phyloP scores from a whole-genome alignment of 2,888 invertebrate species.

The Spilosoma lubricipeda region DNA sequence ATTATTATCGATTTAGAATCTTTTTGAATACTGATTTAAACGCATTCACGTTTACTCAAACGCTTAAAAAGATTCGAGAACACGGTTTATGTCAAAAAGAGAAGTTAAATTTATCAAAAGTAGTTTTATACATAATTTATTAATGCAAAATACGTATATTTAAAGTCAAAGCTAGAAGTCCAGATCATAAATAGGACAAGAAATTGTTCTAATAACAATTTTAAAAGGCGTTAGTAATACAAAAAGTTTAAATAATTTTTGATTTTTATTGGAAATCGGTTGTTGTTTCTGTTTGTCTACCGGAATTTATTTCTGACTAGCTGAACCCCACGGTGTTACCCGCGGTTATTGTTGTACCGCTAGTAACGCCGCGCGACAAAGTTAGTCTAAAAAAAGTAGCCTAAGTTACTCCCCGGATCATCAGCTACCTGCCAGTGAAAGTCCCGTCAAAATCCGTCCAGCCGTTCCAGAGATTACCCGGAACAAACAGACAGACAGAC shows the following conservation, averaged over 20 bases:
- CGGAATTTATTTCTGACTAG: neutral
- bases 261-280: neutral
- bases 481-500: no score
- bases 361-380: no score
- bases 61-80: neutral
- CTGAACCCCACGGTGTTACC: no score
- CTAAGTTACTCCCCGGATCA: no score
- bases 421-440: no score
- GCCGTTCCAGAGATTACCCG: no score
- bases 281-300: no score
- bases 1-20: neutral
- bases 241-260: neutral
- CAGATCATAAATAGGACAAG: neutral
- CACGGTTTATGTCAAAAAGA: neutral
- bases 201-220: neutral
- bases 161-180: neutral
- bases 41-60: neutral
- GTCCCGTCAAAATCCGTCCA: no score
- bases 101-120: neutral
- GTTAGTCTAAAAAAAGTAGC: no score
- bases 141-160: no score
- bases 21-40: neutral
- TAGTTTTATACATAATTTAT: no score
- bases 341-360: no score
- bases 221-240: neutral